Percentiles rank a stretch among this genome's conserved stretches.
Conservation (phyloP, 2,113 vertebrate genomes). For the Microtus ochrogaster region DNA sequence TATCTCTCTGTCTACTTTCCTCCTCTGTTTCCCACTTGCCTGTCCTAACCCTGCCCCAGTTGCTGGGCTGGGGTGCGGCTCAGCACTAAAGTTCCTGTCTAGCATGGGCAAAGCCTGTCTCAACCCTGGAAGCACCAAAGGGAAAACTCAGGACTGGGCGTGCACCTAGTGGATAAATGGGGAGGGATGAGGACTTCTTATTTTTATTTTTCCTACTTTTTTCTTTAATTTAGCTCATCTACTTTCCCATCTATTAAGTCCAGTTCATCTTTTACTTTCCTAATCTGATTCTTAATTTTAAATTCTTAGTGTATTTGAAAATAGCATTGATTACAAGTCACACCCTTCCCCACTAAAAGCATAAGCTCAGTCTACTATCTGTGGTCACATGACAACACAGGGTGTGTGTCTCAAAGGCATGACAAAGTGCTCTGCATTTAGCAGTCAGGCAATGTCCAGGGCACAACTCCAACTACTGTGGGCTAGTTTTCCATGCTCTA, state of each 20-base stretch:
- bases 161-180: background rate
- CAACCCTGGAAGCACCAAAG: background rate
- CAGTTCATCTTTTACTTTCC: slow-evolving; percentile 52
- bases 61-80: background rate
- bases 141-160: background rate
- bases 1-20: background rate
- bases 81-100: background rate
- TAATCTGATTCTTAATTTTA: slow-evolving; percentile 33
- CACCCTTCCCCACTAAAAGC: slow-evolving; percentile 62
- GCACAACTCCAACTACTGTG: slow-evolving; percentile 72
- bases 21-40: background rate
- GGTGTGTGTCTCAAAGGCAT: slow-evolving; percentile 67
- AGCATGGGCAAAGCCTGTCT: background rate
- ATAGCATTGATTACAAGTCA: slow-evolving; percentile 50
- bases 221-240: background rate
- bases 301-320: slow-evolving; percentile 60
- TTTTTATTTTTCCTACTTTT: slow-evolving; percentile 7
- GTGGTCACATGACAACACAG: slow-evolving; percentile 45
- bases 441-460: slow-evolving; percentile 60
- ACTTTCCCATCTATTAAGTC: slow-evolving; percentile 39
- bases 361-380: slow-evolving; percentile 68
- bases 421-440: slow-evolving; percentile 77
- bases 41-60: background rate
- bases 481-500: slow-evolving; percentile 55
- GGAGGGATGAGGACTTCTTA: background rate